Evolutionary conservation across 2,888 invertebrate genomes (phyloP).

Genomic region (Altica lythri): DNA sequence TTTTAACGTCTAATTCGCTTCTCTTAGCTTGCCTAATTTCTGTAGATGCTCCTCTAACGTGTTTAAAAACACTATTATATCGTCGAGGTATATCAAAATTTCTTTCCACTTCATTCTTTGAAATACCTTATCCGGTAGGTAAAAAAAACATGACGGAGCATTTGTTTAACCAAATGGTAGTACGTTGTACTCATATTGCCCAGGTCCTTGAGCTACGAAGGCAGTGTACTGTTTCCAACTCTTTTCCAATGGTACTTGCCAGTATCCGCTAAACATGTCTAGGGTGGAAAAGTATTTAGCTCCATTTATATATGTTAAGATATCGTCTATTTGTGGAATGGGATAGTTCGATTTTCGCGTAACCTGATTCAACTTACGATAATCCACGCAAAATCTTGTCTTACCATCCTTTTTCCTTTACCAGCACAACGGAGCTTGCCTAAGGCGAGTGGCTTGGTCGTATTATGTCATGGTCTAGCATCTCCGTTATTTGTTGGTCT

Average conservation of each 20-base stretch:
- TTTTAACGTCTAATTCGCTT: no score
- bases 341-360: neutral
- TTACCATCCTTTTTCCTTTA: neutral
- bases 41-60: no score
- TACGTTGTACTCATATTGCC: constrained; percentile 27
- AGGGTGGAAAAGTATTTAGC: no score
- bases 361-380: neutral
- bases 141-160: constrained; percentile 37
- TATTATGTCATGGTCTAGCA: neutral
- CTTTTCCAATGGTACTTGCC: constrained; percentile 30
- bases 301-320: neutral
- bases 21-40: no score
- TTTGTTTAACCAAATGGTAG: constrained; percentile 32
- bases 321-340: neutral
- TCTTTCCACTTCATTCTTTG: constrained; percentile 16
- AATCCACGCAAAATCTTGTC: neutral
- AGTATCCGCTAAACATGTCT: constrained; percentile 37
- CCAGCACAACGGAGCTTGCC: neutral
- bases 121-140: constrained; percentile 32
- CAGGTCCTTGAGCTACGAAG: constrained; percentile 34
- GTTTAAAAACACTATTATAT: no score
- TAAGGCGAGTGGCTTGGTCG: neutral
- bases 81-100: no score
- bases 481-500: no score
- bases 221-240: constrained; percentile 36